These are phyloP conservation scores for Acrobasis consociella DNA, from an alignment of 2,888 invertebrate species.

Conservation along the genomic window DNA sequence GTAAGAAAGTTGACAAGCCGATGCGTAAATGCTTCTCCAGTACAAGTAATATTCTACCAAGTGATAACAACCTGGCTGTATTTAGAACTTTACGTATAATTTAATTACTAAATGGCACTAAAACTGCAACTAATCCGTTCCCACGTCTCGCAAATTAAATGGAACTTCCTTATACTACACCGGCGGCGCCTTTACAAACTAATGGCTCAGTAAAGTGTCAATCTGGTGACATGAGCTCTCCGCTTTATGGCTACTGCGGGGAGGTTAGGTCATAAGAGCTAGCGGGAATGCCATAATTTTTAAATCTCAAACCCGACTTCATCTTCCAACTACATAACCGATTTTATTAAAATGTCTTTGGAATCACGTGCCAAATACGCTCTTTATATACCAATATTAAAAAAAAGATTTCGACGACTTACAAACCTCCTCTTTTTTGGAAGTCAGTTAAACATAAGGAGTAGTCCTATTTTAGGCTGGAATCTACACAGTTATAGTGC, in stretches of 20 bases:
- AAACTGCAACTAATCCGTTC: constrained; percentile 9
- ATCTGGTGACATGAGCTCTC: constrained; percentile 45
- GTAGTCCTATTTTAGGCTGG: too few relatives aligned
- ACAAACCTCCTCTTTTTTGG: too few relatives aligned
- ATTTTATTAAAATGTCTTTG: too few relatives aligned
- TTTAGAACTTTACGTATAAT: background rate
- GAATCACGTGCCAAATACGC: too few relatives aligned
- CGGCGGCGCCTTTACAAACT: constrained; percentile 47
- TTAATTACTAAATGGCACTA: constrained; percentile 2
- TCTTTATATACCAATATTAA: too few relatives aligned
- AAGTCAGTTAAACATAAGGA: too few relatives aligned
- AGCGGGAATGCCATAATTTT: background rate
- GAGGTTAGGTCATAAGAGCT: constrained; percentile 19
- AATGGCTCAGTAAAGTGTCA: constrained; percentile 48
- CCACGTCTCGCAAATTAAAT: constrained; percentile 7
- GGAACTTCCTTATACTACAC: constrained; percentile 36
- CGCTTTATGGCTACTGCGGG: constrained; percentile 44
- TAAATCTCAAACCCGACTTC: too few relatives aligned
- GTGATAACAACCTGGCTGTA: background rate
- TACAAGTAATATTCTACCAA: background rate
- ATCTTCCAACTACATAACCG: too few relatives aligned
- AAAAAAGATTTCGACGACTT: too few relatives aligned
- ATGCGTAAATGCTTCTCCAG: too few relatives aligned
- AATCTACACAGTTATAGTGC: too few relatives aligned
- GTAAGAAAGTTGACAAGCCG: too few relatives aligned